Evolutionary conservation across 2,113 vertebrate species (phyloP).

Genomic region (Rousettus leschenaultii): DNA sequence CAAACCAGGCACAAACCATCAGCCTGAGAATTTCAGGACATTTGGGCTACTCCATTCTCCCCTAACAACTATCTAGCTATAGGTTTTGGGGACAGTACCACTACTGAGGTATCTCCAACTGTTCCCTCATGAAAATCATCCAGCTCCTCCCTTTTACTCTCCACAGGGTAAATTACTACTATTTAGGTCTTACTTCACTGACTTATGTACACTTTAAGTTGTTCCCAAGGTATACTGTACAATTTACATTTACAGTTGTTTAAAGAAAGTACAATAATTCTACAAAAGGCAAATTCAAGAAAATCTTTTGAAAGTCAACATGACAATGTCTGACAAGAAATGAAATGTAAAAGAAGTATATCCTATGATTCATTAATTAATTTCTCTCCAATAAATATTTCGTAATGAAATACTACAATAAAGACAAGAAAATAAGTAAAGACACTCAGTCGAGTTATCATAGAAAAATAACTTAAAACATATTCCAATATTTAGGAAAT

Average conservation of each 20-base stretch:
- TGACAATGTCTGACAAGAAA: not conserved
- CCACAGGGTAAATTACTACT: not conserved
- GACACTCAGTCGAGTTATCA: not conserved
- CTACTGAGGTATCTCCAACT: not conserved
- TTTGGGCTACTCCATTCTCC: not conserved
- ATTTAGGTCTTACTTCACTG: not conserved
- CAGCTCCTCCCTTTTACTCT: not conserved
- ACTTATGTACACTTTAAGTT: not conserved
- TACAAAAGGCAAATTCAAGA: slow-evolving; percentile 6
- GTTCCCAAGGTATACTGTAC: not conserved
- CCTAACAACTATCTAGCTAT: not conserved
- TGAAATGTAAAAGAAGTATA: not conserved
- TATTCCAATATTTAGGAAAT: not conserved
- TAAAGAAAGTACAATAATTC: not conserved
- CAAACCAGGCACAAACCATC: not conserved
- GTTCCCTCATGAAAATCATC: not conserved
- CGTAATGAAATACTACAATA: slow-evolving; percentile 11
- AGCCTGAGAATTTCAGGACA: not conserved
- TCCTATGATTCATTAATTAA: slow-evolving; percentile 14
- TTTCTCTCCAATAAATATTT: slow-evolving; percentile 18
- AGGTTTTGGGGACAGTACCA: not conserved
- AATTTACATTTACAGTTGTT: not conserved
- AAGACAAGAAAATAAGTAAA: not conserved
- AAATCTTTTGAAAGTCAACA: not conserved
- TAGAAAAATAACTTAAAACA: slow-evolving; percentile 26